A percentile compares a stretch with the other conserved stretches of the same genome.
Evolutionary conservation across 1,140 invertebrate species (phyloP).

Genomic region (Nomia melanderi): DNA sequence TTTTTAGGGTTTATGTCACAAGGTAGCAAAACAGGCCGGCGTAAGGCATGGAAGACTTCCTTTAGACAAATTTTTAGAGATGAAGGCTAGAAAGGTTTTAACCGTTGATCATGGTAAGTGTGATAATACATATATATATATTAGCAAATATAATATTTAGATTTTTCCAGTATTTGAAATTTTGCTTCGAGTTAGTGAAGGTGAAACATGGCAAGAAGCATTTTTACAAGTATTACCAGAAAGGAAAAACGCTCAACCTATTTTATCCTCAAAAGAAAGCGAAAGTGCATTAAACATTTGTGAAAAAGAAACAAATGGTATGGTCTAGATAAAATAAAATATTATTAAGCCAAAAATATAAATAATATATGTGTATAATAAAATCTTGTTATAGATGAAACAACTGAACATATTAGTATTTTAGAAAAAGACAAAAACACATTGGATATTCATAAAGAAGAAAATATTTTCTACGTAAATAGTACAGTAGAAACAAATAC

Average conservation of each 20-base stretch:
- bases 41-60: conserved; percentile 93
- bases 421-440: conserved; percentile 13
- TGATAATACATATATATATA: conserved; percentile 22
- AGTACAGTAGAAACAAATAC: not conserved
- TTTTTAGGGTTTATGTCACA: conserved; percentile 90
- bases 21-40: conserved; percentile 89
- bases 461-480: not conserved
- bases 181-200: conserved; percentile 88
- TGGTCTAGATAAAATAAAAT: not conserved
- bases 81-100: conserved; percentile 96
- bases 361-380: not conserved
- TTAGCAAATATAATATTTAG: conserved; percentile 85
- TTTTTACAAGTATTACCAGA: conserved; percentile 90
- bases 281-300: not conserved
- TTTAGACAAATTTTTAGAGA: conserved; percentile 93
- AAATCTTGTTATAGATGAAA: conserved; percentile 4
- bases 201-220: conserved; percentile 91
- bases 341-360: not conserved
- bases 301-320: not conserved
- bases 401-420: conserved; percentile 74
- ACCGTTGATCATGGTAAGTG: conserved; percentile 96
- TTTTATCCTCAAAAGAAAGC: conserved; percentile 22
- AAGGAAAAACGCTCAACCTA: conserved; percentile 86
- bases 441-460: not conserved
- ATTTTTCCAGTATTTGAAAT: conserved; percentile 94